Percentiles rank a stretch among this genome's conserved stretches.
These are phyloP conservation scores for Alcis repandata DNA, from an alignment of 2,888 invertebrate genomes.

Conservation along the genomic window DNA sequence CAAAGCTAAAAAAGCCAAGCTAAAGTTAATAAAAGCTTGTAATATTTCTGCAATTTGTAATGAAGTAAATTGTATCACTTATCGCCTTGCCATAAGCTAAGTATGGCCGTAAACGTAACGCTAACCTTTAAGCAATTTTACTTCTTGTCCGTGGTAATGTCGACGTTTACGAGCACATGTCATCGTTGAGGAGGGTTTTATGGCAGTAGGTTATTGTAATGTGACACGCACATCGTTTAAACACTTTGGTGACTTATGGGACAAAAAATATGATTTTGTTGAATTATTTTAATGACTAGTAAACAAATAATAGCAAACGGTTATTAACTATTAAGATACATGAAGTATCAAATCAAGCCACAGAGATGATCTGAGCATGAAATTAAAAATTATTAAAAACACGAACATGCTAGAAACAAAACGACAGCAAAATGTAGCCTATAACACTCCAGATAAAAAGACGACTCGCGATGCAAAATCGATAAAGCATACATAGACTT, in stretches of 20 bases:
- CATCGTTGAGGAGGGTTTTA: conserved; percentile 38
- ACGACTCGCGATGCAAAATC: too few species aligned
- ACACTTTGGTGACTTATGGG: conserved; percentile 9
- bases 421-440: too few species aligned
- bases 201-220: conserved; percentile 25
- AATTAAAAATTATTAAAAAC: too few species aligned
- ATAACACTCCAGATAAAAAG: too few species aligned
- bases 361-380: too few species aligned
- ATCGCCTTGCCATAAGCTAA: conserved; percentile 1
- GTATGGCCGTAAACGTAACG: conserved; percentile 1
- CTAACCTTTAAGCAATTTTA: conserved; percentile 14
- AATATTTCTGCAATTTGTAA: neutral
- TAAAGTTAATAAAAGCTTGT: neutral
- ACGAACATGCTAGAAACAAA: too few species aligned
- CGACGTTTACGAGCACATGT: conserved; percentile 41
- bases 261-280: neutral
- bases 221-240: conserved; percentile 13
- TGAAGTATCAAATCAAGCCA: too few species aligned
- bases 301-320: too few species aligned
- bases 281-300: too few species aligned
- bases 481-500: too few species aligned
- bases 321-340: too few species aligned
- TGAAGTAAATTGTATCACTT: neutral
- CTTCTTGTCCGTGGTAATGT: conserved; percentile 26
- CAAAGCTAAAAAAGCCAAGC: too few species aligned